These are phyloP conservation scores for Vidua chalybeata DNA, from an alignment of 2,113 vertebrate species.

Conservation along the genomic window DNA sequence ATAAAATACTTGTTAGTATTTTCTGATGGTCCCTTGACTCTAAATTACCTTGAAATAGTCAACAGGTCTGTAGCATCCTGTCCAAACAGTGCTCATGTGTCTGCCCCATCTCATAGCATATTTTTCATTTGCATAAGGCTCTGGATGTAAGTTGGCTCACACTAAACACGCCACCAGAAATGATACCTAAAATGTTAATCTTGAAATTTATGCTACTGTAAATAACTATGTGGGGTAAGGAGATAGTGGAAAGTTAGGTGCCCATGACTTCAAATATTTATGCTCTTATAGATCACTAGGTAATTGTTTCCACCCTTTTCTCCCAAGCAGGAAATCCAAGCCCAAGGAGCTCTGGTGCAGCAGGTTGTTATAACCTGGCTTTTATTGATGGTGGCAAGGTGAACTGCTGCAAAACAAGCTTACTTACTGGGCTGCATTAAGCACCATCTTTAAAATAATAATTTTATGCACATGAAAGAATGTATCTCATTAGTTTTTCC, in stretches of 20 bases:
- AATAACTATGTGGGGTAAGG: background rate
- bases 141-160: background rate
- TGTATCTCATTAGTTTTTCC: background rate
- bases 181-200: background rate
- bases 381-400: background rate
- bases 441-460: background rate
- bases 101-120: fast-evolving
- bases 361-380: background rate
- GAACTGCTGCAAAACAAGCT: background rate
- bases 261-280: background rate
- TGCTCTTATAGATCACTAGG: background rate
- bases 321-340: background rate
- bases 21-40: background rate
- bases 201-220: background rate
- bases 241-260: background rate
- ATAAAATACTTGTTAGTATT: background rate
- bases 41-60: background rate
- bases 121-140: background rate
- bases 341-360: background rate
- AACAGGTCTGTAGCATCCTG: background rate
- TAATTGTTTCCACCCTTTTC: background rate
- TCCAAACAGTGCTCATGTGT: background rate
- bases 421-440: background rate
- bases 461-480: background rate
- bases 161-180: background rate